Evolutionary conservation across 2,888 invertebrate genomes (phyloP).

Genomic region (Napeogenes inachia): DNA sequence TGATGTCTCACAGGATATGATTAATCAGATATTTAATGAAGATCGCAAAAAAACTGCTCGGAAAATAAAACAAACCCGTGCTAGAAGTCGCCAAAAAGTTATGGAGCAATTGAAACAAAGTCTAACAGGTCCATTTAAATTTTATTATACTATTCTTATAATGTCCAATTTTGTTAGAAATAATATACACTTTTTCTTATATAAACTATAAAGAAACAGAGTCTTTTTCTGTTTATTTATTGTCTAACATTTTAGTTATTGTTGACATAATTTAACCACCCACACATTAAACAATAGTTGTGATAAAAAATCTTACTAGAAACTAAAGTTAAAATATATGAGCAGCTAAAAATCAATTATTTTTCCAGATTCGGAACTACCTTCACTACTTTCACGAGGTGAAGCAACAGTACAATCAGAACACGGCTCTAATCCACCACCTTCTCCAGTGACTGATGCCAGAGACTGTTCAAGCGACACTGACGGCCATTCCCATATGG

Average conservation of each 20-base stretch:
- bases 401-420: constrained; percentile 77
- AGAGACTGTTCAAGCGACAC: constrained; percentile 82
- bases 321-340: too few relatives aligned
- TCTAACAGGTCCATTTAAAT: constrained; percentile 58
- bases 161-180: too few relatives aligned
- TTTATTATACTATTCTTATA: not conserved
- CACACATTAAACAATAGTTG: too few relatives aligned
- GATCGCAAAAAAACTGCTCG: constrained; percentile 78
- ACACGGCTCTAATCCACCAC: constrained; percentile 85
- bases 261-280: too few relatives aligned
- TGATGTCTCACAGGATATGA: constrained; percentile 80
- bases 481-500: constrained; percentile 74
- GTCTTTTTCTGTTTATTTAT: too few relatives aligned
- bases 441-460: constrained; percentile 87
- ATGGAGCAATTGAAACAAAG: constrained; percentile 81
- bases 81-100: constrained; percentile 79
- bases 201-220: too few relatives aligned
- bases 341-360: constrained; percentile 1
- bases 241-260: too few relatives aligned
- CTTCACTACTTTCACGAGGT: constrained; percentile 79
- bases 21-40: constrained; percentile 82
- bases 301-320: too few relatives aligned
- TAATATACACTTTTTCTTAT: too few relatives aligned
- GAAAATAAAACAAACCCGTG: constrained; percentile 74
- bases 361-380: constrained; percentile 75